Evolutionary conservation across 2,888 invertebrate genomes (phyloP), one percentile per base, ranked within the genome.

Genomic region (Venusia cambrica): DNA sequence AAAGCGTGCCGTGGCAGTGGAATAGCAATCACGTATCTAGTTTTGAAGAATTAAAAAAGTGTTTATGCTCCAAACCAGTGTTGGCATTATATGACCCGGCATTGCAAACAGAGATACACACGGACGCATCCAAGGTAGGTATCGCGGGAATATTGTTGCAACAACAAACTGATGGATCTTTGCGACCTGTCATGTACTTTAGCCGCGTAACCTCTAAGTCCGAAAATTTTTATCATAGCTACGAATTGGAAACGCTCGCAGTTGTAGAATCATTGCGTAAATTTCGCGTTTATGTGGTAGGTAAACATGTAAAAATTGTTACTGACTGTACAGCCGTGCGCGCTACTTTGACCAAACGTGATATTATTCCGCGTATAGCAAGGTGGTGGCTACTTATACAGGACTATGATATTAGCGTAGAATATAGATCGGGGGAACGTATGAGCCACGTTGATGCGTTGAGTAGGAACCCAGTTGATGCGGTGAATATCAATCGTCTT

Each of bases 371-470:
- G n/a, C n/a, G n/a, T n/a, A n/a, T n/a, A n/a, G n/a, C n/a, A n/a
- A n/a, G n/a, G n/a, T n/a, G n/a, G n/a, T n/a, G n/a, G n/a, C n/a
- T n/a, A n/a, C n/a, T n/a, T n/a, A n/a, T n/a, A n/a, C n/a, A n/a
- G n/a, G n/a, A n/a, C n/a, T n/a, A n/a, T n/a, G n/a, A 5, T 40
- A 61, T 59, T 15, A 36, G 12, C 2, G 37, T 69, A 5, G 50
- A 61, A 29, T 66, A 70, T 43, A 45, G 63, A 11, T 48, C 59
- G 1, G 62, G 58, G 0, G 41, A 45, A 1, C 39, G 46, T 1
- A 62, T 69, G 58, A 38, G 35, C 5, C 64, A 69, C 24, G 60
- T 63, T 1, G 70, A 68, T 30, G 63, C 62, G 0, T 18, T 70
- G 3, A 70, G 70, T 38, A 34, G 65, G 3, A 47, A 55, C 21